Base-by-base conservation (phyloP, 2,888 invertebrate genomes). In the Minunthozetes semirufus region DNA sequence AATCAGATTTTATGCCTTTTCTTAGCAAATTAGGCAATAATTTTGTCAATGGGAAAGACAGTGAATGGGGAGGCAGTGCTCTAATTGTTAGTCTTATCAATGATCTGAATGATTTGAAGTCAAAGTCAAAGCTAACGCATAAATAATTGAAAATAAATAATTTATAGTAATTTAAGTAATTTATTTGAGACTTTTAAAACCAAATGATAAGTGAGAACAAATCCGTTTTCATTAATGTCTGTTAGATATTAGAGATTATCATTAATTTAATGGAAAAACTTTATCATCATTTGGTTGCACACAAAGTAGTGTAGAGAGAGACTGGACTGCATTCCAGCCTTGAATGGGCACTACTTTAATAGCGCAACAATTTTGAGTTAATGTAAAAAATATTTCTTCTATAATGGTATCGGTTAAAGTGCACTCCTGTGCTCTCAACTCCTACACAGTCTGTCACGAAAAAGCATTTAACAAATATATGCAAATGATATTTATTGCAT, bases 361-460 rank as follows among this genome's bases (percentile, higher is more conserved):
- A 8, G 53, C 17, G 15, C n/a, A n/a, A 53, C 17, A 53, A 53
- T 8, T 53, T 53, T 19, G 1, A 1, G 1, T 53, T 19, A n/a
- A 6, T 53, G 19, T 53, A n/a, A 53, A 53, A 53, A 8, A 19
- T 19, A 19, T n/a, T 53, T 53, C 53, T 53, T 56, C 19, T 13
- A 27, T 61, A 27, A n/a, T 61, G 11, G 9, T 11, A 9, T 25
- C 25, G 56, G 22, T 56, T 19, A 56, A n/a, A 56, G 56, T 50
- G 50, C 50, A 50, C 56, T 22, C 13, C 48, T 48, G 13, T 61
- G 61, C 29, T 61, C 19, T 61, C 61, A 61, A 61, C 61, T 61
- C 61, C 61, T 61, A 61, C 61, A 61, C 61, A 61, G 61, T 25
- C 29, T 61, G 61, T 61, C 61, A 61, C 61, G 61, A 61, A 61